These are phyloP conservation scores for Malurus cyaneus DNA, from an alignment of 2,113 vertebrate genomes.

Conservation along the genomic window DNA sequence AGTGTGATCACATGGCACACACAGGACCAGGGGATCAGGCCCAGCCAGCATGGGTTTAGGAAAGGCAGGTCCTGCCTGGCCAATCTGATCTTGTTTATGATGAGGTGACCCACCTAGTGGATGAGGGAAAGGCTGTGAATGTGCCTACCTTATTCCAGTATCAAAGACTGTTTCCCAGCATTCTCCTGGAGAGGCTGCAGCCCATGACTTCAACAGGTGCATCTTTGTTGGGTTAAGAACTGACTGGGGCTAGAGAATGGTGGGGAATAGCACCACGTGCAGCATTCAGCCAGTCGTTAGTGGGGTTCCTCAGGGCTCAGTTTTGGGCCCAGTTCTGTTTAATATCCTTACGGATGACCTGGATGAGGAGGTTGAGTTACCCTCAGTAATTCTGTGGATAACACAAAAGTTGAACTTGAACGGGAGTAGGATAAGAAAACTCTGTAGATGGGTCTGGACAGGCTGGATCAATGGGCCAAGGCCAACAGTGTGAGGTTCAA, in stretches of 20 bases:
- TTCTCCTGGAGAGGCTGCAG: not conserved
- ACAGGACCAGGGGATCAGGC: not conserved
- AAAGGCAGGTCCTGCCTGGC: not conserved
- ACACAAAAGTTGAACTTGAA: too few relatives aligned
- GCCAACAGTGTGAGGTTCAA: not conserved
- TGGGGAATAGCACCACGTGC: not conserved
- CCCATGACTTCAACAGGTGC: not conserved
- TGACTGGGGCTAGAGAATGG: not conserved
- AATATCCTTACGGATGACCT: not conserved
- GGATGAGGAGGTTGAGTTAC: not conserved
- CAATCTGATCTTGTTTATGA: not conserved
- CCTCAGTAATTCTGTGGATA: too few relatives aligned
- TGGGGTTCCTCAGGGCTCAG: not conserved
- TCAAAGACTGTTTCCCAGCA: not conserved
- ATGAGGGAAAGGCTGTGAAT: not conserved
- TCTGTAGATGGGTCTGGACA: not conserved
- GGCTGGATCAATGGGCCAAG: not conserved
- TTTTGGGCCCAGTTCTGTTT: not conserved
- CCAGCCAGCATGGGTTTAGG: not conserved
- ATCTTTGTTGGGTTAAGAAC: accelerated
- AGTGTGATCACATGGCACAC: not conserved
- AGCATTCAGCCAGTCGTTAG: not conserved
- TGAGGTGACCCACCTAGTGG: too few relatives aligned
- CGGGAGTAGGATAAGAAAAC: too few relatives aligned
- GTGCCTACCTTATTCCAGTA: not conserved